Percentiles rank a stretch among this genome's conserved stretches.
Conservation (phyloP, 2,888 invertebrate species). For the Anticlea derivata region DNA sequence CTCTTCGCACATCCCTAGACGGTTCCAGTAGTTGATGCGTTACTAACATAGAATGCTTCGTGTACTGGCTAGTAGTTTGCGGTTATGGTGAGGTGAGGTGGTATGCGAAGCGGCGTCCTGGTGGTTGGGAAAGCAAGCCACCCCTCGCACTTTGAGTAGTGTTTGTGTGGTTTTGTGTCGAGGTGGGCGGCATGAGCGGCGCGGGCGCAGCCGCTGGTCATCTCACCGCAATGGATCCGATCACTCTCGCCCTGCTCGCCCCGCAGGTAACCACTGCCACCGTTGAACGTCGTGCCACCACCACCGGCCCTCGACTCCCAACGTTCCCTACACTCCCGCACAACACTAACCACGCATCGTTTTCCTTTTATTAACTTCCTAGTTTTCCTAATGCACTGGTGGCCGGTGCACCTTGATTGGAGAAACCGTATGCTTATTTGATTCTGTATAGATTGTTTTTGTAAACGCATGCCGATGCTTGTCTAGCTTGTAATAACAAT, state of each 20-base stretch:
- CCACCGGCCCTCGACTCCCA: constrained; percentile 51
- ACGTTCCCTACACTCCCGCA: constrained; percentile 37
- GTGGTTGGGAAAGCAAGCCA: constrained; percentile 45
- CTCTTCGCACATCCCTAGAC: constrained; percentile 63
- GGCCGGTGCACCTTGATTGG: constrained; percentile 73
- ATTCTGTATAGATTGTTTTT: constrained; percentile 51
- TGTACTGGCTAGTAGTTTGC: constrained; percentile 30
- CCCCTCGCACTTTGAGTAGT: constrained; percentile 80
- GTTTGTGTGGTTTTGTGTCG: constrained; percentile 84
- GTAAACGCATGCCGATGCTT: constrained; percentile 71
- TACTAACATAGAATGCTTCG: constrained; percentile 33
- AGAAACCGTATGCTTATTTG: constrained; percentile 70
- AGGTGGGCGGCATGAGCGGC: constrained; percentile 85
- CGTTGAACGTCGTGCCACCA: constrained; percentile 50
- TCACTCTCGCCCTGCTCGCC: constrained; percentile 82
- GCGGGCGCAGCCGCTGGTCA: constrained; percentile 82
- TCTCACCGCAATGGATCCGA: constrained; percentile 83
- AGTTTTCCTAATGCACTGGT: constrained; percentile 54
- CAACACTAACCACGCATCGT: constrained; percentile 32
- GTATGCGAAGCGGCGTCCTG: constrained; percentile 63
- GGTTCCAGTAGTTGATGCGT: constrained; percentile 46
- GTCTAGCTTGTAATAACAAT: constrained; percentile 51
- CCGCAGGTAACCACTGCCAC: constrained; percentile 74
- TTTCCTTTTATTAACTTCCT: constrained; percentile 41
- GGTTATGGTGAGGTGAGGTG: constrained; percentile 31